These are phyloP conservation scores for Erethizon dorsatum DNA, from an alignment of 2,797 vertebrate genomes.

Conservation along the genomic window DNA sequence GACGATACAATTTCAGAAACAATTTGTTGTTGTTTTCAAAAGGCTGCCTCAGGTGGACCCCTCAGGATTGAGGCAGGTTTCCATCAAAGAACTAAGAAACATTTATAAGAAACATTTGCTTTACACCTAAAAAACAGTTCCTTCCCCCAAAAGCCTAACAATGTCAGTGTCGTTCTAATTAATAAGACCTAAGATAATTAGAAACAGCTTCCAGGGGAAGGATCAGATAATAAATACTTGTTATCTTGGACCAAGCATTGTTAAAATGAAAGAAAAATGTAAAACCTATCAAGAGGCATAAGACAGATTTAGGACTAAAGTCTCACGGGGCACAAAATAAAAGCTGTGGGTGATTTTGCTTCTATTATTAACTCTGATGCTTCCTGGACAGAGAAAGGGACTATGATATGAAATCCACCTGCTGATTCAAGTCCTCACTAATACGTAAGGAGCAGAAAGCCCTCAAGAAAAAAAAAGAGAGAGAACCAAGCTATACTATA, in stretches of 20 bases:
- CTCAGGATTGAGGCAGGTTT: background rate
- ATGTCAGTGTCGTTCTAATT: background rate
- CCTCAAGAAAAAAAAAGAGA: background rate
- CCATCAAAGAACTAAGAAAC: background rate
- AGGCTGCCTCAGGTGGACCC: background rate
- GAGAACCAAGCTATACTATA: background rate
- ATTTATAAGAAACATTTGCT: background rate
- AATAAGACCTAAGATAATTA: background rate
- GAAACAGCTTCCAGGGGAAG: background rate
- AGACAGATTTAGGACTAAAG: background rate
- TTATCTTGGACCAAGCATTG: background rate
- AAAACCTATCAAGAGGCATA: background rate
- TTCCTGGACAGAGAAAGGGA: conserved; percentile 49
- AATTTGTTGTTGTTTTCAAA: background rate
- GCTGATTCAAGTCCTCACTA: background rate
- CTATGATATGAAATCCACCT: background rate
- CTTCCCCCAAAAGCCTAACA: background rate
- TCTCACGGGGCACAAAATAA: background rate
- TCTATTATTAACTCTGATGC: conserved; percentile 49
- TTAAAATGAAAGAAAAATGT: background rate
- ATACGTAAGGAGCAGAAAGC: background rate
- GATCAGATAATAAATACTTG: background rate
- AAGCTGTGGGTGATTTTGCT: background rate
- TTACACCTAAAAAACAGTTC: background rate
- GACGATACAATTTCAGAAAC: background rate